Conservation (phyloP, 2,797 vertebrate genomes). For the Neopelma chrysocephalum region DNA sequence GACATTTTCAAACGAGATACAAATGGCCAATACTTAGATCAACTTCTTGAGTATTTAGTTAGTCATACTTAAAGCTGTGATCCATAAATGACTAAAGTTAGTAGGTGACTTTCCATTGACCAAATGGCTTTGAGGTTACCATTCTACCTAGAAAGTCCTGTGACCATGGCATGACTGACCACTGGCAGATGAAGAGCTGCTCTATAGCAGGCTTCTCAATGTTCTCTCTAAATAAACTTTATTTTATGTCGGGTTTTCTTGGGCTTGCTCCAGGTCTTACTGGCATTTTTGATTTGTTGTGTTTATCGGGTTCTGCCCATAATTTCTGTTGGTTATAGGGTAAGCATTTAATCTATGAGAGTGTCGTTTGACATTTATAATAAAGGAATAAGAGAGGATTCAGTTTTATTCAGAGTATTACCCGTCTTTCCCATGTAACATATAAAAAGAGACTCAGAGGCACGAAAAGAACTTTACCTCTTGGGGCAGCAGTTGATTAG, state of each 20-base stretch:
- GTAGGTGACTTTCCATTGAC: neutral
- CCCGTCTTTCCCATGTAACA: neutral
- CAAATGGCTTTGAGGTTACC: neutral
- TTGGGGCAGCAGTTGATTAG: neutral
- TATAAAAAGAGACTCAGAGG: neutral
- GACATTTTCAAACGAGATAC: neutral
- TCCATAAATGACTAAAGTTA: neutral
- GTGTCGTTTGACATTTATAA: neutral
- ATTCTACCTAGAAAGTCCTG: neutral
- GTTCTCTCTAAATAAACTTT: neutral
- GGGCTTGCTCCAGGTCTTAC: neutral
- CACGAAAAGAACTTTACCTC: neutral
- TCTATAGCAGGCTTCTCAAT: neutral
- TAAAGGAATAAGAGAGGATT: neutral
- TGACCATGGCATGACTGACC: neutral
- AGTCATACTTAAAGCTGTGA: neutral
- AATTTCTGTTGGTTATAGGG: neutral
- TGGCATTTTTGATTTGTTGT: neutral
- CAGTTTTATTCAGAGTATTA: neutral
- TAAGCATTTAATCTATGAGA: neutral
- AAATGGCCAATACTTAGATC: neutral
- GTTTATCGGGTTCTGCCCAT: neutral
- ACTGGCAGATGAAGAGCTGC: neutral
- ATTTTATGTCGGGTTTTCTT: neutral
- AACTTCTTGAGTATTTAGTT: neutral